Evolutionary conservation across 2,888 invertebrate species (phyloP).

Genomic region (Dorcus parallelipipedus): DNA sequence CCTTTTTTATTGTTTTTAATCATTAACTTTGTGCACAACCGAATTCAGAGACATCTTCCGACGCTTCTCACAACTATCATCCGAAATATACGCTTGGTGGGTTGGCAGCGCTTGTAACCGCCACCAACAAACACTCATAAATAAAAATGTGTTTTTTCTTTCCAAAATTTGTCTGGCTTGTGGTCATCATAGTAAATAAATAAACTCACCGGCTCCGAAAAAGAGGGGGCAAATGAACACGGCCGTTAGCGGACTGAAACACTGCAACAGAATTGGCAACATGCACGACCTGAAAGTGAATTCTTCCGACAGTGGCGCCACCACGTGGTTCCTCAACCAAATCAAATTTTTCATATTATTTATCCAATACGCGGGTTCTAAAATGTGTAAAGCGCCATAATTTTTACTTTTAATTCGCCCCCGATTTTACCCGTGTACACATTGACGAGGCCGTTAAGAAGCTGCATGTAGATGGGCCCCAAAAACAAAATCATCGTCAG

Average conservation of each 20-base stretch:
- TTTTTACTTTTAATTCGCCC: too few relatives aligned
- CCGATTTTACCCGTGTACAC: constrained; percentile 60
- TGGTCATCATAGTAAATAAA: not conserved
- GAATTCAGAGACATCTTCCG: too few relatives aligned
- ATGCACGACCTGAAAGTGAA: constrained; percentile 95
- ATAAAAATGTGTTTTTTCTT: too few relatives aligned
- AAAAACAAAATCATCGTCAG: constrained; percentile 78
- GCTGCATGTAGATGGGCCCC: constrained; percentile 77
- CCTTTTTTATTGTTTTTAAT: too few relatives aligned
- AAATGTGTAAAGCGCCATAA: constrained; percentile 9
- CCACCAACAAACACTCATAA: too few relatives aligned
- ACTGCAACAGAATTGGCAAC: constrained; percentile 84
- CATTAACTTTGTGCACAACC: too few relatives aligned
- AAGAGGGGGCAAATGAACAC: constrained; percentile 85
- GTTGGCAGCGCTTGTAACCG: too few relatives aligned
- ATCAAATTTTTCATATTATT: constrained; percentile 68
- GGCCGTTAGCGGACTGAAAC: constrained; percentile 69
- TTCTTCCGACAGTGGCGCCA: constrained; percentile 93
- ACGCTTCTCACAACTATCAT: too few relatives aligned
- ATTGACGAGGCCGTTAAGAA: constrained; percentile 65
- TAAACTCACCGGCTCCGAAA: constrained; percentile 78
- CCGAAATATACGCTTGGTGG: too few relatives aligned
- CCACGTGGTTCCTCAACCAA: constrained; percentile 85
- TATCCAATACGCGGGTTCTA: constrained; percentile 56
- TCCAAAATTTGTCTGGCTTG: too few relatives aligned